Base-by-base conservation (phyloP, 2,113 vertebrate genomes). In the Leiothrix lutea region DNA sequence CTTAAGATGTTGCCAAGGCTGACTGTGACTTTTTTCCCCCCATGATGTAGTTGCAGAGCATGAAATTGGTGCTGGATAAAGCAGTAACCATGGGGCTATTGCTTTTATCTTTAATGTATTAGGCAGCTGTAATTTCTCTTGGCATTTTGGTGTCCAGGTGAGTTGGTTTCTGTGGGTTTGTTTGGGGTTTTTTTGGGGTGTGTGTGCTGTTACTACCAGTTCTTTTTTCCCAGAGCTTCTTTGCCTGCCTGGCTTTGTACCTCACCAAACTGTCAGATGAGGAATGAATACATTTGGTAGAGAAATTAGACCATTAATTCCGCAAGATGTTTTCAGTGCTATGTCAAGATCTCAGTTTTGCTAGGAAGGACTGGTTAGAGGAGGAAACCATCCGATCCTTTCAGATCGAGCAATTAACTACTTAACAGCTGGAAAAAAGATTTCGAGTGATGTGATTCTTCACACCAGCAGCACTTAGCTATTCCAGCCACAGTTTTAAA, bases 391-490 rank as follows among this genome's bases (percentile, higher is more conserved):
- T 96, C 87, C 95, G 94, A 97, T 96, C 78, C 11, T 78, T 95
- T 93, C 78, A 95, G 71, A 80, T 31, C 28, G 38, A 94, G 85
- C 95, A 96, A 95, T 97, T 96, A 96, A 95, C 94, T 96, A 94
- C 94, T 91, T 91, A 96, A 95, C 94, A 95, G 81, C 91, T 96
- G 94, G 94, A 94, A 95, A 93, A 93, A 91, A 79, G 74, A 45
- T 95, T 91, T 79, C 29, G 1, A 86, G 88, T 5, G 58, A 56
- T 93, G 93, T 26, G 88, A 90, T 93, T 94, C 85, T 96, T 94
- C 81, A 86, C 66, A 83, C 54, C 40, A 25, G 81, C 78, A 71
- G 75, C 80, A 48, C 51, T 91, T 88, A 83, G 91, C 87, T 88
- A 70, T 94, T 93, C 86, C 75, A 70, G 75, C 85, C 90, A 62